A percentile compares a stretch with the other conserved stretches of the same genome.
Evolutionary conservation across 2,113 vertebrate genomes (phyloP).

Genomic region (Thalassoma bifasciatum): DNA sequence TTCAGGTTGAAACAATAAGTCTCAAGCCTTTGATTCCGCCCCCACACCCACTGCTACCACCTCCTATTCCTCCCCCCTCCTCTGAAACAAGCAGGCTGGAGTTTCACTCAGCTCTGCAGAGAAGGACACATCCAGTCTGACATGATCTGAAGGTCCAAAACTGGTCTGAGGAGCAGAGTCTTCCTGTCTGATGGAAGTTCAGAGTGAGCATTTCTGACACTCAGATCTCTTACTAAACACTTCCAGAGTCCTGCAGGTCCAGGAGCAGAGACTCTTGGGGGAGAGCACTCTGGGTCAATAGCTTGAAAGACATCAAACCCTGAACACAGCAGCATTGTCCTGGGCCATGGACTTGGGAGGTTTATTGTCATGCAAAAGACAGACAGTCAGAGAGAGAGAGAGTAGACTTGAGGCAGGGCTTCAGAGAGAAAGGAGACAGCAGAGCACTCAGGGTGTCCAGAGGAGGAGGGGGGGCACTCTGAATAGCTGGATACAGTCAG

Average conservation of each 20-base stretch:
- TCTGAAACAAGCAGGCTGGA: conserved; percentile 65
- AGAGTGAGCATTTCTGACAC: too few species aligned
- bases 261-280: conserved; percentile 26
- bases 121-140: conserved; percentile 13
- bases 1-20: conserved; percentile 85
- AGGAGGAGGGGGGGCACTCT: conserved; percentile 29
- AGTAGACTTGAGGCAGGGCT: conserved; percentile 9
- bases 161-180: conserved; percentile 32
- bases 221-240: background rate
- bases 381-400: conserved; percentile 74
- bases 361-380: conserved; percentile 84
- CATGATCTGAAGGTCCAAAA: conserved; percentile 40
- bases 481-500: conserved; percentile 70
- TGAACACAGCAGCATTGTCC: conserved; percentile 72
- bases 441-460: conserved; percentile 59
- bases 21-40: conserved; percentile 83
- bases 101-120: conserved; percentile 70
- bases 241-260: conserved; percentile 15
- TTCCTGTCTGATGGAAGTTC: background rate
- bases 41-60: conserved; percentile 53
- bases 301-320: conserved; percentile 82
- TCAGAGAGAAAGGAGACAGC: conserved; percentile 56
- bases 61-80: conserved; percentile 21
- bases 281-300: conserved; percentile 58
- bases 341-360: conserved; percentile 82